Evolutionary conservation across 2,888 invertebrate genomes (phyloP).

Genomic region (Linnaemya vulpina): DNA sequence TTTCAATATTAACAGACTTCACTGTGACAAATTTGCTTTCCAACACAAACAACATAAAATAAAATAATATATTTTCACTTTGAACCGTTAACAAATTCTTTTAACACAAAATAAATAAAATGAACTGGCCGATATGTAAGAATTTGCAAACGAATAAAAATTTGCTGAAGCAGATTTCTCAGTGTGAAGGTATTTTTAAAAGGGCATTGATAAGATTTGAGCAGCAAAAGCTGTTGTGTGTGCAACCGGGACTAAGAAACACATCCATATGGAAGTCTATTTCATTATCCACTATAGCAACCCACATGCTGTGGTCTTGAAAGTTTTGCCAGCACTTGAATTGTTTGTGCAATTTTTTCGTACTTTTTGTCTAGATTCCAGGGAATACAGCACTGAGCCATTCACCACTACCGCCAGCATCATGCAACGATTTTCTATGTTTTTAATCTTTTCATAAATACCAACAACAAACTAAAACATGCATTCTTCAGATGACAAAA

Average conservation of each 20-base stretch:
- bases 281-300: slow-evolving; percentile 25
- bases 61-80: too few species aligned
- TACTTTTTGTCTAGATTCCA: slow-evolving; percentile 53
- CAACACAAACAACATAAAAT: too few species aligned
- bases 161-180: too few species aligned
- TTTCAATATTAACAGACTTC: too few species aligned
- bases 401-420: slow-evolving; percentile 51
- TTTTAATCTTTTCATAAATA: background rate
- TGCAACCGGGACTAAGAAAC: background rate
- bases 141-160: background rate
- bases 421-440: slow-evolving; percentile 31
- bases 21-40: too few species aligned
- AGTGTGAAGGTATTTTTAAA: too few species aligned
- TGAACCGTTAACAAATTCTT: too few species aligned
- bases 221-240: too few species aligned
- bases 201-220: too few species aligned
- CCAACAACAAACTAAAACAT: slow-evolving; percentile 17
- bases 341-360: background rate
- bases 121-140: too few species aligned
- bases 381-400: slow-evolving; percentile 57
- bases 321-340: slow-evolving; percentile 48
- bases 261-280: background rate
- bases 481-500: slow-evolving; percentile 64
- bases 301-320: slow-evolving; percentile 72
- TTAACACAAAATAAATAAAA: too few species aligned